Evolutionary conservation across 2,113 vertebrate species (phyloP).

Genomic region (Clarias gariepinus): DNA sequence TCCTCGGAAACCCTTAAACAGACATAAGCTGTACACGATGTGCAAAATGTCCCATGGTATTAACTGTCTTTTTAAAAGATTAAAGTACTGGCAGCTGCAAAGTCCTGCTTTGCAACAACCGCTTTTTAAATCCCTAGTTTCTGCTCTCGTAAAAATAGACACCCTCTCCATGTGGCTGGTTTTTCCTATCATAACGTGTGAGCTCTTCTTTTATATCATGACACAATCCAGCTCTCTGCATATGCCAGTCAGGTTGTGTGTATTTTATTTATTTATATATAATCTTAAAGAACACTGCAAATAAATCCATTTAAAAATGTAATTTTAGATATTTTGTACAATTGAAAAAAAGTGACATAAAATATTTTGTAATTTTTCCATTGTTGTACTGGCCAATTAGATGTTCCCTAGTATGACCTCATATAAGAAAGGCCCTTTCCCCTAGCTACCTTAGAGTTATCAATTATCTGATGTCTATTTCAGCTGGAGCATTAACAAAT

Average conservation of each 20-base stretch:
- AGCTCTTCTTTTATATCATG: neutral
- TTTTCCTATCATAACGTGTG: constrained; percentile 15
- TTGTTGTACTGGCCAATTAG: no score
- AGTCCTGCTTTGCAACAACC: neutral
- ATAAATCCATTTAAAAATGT: neutral
- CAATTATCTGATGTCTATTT: no score
- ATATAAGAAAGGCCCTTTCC: no score
- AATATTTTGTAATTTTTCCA: no score
- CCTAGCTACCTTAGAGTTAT: no score
- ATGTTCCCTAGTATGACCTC: no score
- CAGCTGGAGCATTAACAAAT: no score
- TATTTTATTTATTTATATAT: no score
- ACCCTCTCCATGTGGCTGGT: neutral
- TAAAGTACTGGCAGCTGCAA: neutral
- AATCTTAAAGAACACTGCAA: neutral
- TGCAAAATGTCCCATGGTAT: constrained; percentile 7
- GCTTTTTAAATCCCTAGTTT: neutral
- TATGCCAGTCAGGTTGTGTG: neutral
- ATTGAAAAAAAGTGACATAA: no score
- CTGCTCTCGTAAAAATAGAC: constrained; percentile 9
- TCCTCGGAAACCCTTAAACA: neutral
- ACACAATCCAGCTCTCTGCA: constrained; percentile 12
- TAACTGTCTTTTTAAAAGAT: neutral
- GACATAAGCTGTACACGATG: neutral
- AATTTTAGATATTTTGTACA: no score